Evolutionary conservation across 2,888 invertebrate genomes (phyloP).

Genomic region (Sussaba pulchella): DNA sequence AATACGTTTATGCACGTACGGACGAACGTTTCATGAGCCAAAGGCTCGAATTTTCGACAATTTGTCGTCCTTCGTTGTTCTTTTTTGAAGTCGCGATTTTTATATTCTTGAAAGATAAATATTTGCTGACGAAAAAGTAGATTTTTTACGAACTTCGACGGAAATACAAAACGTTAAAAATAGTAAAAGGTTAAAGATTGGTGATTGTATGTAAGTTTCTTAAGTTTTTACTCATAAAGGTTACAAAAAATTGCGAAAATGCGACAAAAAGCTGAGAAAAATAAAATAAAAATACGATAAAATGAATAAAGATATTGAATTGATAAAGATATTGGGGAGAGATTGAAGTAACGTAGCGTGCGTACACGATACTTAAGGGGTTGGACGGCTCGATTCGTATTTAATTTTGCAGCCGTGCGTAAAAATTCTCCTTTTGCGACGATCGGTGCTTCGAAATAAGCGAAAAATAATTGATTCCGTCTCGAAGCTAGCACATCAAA

Average conservation of each 20-base stretch:
- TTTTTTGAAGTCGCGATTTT: not conserved
- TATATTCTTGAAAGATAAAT: not conserved
- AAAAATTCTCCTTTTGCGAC: not conserved
- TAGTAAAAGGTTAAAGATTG: too few species aligned
- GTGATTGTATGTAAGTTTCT: too few species aligned
- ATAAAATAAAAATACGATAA: not conserved
- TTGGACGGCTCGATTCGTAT: not conserved
- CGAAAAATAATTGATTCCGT: not conserved
- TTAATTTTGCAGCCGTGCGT: too few species aligned
- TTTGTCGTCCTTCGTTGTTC: not conserved
- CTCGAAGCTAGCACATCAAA: slow-evolving; percentile 3
- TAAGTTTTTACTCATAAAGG: too few species aligned
- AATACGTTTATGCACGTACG: not conserved
- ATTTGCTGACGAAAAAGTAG: not conserved
- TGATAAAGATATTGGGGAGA: not conserved
- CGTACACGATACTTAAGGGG: not conserved
- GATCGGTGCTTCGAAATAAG: slow-evolving; percentile 13
- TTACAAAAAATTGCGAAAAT: too few species aligned
- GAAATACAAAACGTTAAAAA: too few species aligned
- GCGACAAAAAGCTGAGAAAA: too few species aligned
- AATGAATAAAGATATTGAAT: not conserved
- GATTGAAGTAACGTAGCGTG: not conserved
- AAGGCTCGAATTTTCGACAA: not conserved
- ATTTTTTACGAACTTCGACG: not conserved
- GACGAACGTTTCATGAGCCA: not conserved